Conservation (phyloP, 2,888 invertebrate species). For the Himalopsyche anomala region DNA sequence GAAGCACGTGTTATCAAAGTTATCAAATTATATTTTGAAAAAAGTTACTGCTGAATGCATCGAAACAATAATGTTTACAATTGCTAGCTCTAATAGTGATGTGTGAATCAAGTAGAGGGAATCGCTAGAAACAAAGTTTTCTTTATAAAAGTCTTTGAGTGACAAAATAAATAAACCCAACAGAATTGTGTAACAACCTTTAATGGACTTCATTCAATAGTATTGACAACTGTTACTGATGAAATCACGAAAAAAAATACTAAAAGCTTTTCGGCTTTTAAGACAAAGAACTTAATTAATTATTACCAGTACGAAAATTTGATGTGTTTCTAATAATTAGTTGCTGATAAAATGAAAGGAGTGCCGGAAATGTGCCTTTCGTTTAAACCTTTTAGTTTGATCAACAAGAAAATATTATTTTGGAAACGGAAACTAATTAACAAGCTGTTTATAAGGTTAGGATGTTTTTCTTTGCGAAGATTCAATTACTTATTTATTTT, state of each 20-base stretch:
- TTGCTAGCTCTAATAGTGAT: too few species aligned
- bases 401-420: slow-evolving; percentile 43
- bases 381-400: slow-evolving; percentile 40
- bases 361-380: slow-evolving; percentile 37
- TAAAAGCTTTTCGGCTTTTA: not conserved
- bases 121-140: too few species aligned
- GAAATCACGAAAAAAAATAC: not conserved
- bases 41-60: too few species aligned
- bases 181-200: too few species aligned
- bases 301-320: slow-evolving; percentile 24
- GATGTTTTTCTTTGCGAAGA: slow-evolving; percentile 40
- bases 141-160: too few species aligned
- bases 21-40: too few species aligned
- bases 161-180: too few species aligned
- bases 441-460: slow-evolving; percentile 41
- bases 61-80: too few species aligned
- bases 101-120: too few species aligned
- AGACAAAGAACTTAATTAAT: slow-evolving; percentile 33
- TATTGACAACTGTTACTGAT: not conserved
- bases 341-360: slow-evolving; percentile 35
- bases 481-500: slow-evolving; percentile 34
- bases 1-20: too few species aligned
- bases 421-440: slow-evolving; percentile 35
- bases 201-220: too few species aligned
- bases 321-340: slow-evolving; percentile 9